A percentile compares a stretch with the other conserved stretches of the same genome.
phyloP scores from a whole-genome alignment of 2,797 vertebrate genomes.

The Enteromius viviparus region DNA sequence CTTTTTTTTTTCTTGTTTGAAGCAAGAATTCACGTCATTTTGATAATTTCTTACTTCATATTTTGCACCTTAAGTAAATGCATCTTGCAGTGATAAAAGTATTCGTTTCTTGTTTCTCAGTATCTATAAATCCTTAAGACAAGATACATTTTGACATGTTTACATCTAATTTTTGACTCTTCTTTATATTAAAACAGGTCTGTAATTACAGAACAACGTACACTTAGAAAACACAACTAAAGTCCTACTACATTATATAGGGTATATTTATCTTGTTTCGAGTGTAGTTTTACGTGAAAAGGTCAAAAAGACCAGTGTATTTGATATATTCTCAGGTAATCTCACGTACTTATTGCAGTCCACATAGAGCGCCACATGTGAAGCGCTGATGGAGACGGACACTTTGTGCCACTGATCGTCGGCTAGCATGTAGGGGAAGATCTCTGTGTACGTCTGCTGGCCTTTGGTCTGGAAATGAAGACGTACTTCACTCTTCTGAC shows the following conservation, averaged over 20 bases:
- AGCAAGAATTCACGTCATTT: too few species aligned
- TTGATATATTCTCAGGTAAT: neutral
- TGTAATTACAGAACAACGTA: neutral
- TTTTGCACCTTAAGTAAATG: too few species aligned
- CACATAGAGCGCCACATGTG: slow-evolving; percentile 82
- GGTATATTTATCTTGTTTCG: neutral
- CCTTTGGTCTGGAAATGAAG: slow-evolving; percentile 82
- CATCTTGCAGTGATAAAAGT: neutral
- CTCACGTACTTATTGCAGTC: slow-evolving; percentile 84
- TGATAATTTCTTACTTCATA: too few species aligned
- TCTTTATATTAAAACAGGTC: neutral
- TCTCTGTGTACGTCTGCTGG: slow-evolving; percentile 81
- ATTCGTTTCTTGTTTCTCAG: neutral
- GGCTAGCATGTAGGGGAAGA: slow-evolving; percentile 86
- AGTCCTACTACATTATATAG: neutral
- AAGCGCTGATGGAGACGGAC: slow-evolving; percentile 83
- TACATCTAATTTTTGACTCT: neutral
- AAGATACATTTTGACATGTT: neutral
- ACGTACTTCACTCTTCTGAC: slow-evolving; percentile 85
- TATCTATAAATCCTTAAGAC: neutral
- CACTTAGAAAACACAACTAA: neutral
- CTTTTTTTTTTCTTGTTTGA: too few species aligned
- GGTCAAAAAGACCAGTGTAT: neutral
- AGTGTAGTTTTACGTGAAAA: neutral
- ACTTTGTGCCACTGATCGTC: slow-evolving; percentile 86